These are phyloP conservation scores for Aethes cnicana DNA, from an alignment of 2,888 invertebrate species.

Conservation along the genomic window DNA sequence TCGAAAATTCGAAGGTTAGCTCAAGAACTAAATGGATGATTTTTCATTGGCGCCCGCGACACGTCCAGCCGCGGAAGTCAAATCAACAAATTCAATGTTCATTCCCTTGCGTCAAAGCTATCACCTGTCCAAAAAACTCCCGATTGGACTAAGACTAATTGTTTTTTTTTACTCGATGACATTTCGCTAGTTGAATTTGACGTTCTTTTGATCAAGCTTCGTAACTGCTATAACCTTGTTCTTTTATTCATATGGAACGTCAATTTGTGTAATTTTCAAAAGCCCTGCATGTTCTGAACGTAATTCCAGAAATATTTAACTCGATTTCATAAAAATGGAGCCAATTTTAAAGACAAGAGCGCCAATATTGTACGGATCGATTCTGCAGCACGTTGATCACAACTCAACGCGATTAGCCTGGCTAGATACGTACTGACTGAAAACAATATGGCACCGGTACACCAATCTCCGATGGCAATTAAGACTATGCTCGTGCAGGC, in stretches of 20 bases:
- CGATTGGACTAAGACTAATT: slow-evolving; percentile 24
- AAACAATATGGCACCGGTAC: slow-evolving; percentile 46
- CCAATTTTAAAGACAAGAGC: too few species aligned
- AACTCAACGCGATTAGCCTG: slow-evolving; percentile 18
- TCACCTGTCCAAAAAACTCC: slow-evolving; percentile 23
- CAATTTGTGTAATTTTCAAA: too few species aligned
- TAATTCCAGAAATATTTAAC: too few species aligned
- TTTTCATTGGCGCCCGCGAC: slow-evolving; percentile 8
- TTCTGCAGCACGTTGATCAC: slow-evolving; percentile 10
- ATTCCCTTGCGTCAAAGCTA: slow-evolving; percentile 15
- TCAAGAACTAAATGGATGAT: slow-evolving; percentile 2
- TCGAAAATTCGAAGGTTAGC: too few species aligned
- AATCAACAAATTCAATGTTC: slow-evolving; percentile 29
- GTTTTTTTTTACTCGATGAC: slow-evolving; percentile 24
- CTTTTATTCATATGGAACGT: not conserved
- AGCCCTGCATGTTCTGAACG: too few species aligned
- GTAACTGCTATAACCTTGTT: slow-evolving; percentile 8
- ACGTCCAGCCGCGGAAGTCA: slow-evolving; percentile 8
- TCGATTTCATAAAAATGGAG: too few species aligned
- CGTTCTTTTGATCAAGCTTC: slow-evolving; percentile 17
- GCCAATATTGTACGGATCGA: too few species aligned
- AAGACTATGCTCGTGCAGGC: slow-evolving; percentile 70
- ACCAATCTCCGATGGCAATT: slow-evolving; percentile 77
- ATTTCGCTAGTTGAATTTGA: slow-evolving; percentile 20
- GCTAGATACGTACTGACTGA: slow-evolving; percentile 32